Conservation (phyloP, 2,888 invertebrate species). For the Steinernema scapterisci region DNA sequence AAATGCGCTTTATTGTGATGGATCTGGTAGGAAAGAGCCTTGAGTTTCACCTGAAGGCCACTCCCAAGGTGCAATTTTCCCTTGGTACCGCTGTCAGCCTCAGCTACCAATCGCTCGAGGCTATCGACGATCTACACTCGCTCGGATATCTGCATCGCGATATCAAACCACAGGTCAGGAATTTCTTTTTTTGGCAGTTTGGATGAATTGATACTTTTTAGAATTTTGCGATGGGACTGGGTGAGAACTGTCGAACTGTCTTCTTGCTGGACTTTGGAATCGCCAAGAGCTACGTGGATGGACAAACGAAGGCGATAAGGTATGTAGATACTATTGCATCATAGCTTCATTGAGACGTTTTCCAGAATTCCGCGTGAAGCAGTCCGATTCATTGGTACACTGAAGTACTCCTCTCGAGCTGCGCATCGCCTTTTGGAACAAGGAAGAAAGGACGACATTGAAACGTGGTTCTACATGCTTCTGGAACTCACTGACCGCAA, state of each 20-base stretch:
- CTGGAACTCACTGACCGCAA: not conserved
- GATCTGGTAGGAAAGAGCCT: not conserved
- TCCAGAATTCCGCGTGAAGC: not conserved
- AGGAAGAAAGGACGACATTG: constrained; percentile 1
- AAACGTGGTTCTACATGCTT: constrained; percentile 16
- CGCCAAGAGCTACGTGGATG: not conserved
- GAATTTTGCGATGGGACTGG: constrained; percentile 16
- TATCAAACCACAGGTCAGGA: constrained; percentile 6
- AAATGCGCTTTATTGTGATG: constrained; percentile 15
- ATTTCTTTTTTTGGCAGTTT: not conserved
- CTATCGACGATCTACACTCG: not conserved
- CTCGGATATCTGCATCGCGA: constrained; percentile 6
- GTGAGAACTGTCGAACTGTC: not conserved
- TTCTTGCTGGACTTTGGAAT: constrained; percentile 1
- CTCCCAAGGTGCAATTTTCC: not conserved
- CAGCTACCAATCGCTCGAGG: not conserved
- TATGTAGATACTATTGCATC: no score
- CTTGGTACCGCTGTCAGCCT: constrained; percentile 7
- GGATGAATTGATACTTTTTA: not conserved
- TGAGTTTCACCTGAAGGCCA: not conserved
- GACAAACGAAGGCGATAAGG: not conserved
- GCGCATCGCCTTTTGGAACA: constrained; percentile 3
- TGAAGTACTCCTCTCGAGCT: constrained; percentile 7
- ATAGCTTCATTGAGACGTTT: no score
- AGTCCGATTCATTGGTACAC: constrained; percentile 4